Evolutionary conservation across 1,140 invertebrate species (phyloP).

Genomic region (Rhizoglyphus robini): DNA sequence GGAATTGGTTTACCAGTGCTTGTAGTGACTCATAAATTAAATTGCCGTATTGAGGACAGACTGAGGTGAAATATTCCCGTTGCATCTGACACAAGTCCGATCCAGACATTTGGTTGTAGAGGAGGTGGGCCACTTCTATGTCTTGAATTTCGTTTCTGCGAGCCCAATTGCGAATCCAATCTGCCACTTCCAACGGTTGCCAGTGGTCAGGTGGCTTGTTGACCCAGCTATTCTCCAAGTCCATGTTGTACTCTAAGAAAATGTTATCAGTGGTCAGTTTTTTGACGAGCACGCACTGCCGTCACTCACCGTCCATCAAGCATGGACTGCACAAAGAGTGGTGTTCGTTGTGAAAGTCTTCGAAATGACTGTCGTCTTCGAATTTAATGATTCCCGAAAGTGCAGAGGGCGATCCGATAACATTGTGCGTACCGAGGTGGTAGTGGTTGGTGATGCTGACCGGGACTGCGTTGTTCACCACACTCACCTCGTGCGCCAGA

Average conservation of each 20-base stretch:
- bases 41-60: slow-evolving; percentile 24
- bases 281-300: too few species aligned
- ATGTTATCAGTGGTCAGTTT: neutral
- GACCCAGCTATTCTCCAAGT: slow-evolving; percentile 7
- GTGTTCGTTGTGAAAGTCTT: neutral
- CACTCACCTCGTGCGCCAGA: neutral
- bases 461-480: neutral
- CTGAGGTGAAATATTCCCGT: slow-evolving; percentile 22
- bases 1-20: slow-evolving; percentile 23
- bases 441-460: neutral
- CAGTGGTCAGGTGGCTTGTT: slow-evolving; percentile 25
- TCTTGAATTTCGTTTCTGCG: slow-evolving; percentile 20
- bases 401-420: too few species aligned
- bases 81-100: slow-evolving; percentile 24
- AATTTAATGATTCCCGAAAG: neutral
- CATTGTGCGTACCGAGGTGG: too few species aligned
- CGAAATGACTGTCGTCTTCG: neutral
- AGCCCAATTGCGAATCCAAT: slow-evolving; percentile 27
- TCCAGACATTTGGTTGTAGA: slow-evolving; percentile 25
- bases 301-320: neutral
- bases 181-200: slow-evolving; percentile 23
- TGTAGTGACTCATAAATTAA: slow-evolving; percentile 24
- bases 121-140: slow-evolving; percentile 22
- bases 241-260: neutral
- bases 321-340: neutral